Conservation (phyloP, 92 coral and sea anemone species). For the Heliopora coerulea region DNA sequence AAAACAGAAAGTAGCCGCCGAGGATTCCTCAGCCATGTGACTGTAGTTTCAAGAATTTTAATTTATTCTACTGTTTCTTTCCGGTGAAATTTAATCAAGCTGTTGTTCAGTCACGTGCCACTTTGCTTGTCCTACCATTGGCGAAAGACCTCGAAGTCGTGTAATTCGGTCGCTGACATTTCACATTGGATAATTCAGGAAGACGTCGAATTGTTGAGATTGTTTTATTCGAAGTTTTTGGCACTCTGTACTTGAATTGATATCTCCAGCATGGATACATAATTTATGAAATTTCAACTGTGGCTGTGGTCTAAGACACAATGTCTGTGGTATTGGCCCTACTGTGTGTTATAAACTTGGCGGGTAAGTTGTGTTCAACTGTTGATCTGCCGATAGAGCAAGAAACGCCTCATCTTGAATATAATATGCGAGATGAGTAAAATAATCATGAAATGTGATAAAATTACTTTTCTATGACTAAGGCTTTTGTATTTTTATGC, state of each 20-base stretch:
- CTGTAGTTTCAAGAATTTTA: too few relatives aligned
- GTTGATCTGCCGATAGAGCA: slow-evolving; percentile 15
- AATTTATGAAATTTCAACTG: background rate
- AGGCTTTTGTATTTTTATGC: too few relatives aligned
- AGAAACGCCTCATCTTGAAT: too few relatives aligned
- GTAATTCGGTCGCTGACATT: background rate
- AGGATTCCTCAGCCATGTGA: too few relatives aligned
- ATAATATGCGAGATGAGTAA: too few relatives aligned
- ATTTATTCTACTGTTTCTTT: too few relatives aligned
- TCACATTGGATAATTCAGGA: background rate
- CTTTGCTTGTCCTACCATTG: background rate
- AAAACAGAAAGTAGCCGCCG: too few relatives aligned
- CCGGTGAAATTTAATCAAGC: too few relatives aligned
- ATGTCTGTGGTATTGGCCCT: slow-evolving; percentile 16
- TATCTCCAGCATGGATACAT: background rate
- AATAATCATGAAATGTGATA: too few relatives aligned
- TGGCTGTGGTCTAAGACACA: slow-evolving; percentile 8
- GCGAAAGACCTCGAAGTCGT: background rate
- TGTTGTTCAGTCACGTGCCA: background rate
- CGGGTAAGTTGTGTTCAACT: slow-evolving; percentile 21
- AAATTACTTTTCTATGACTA: too few relatives aligned
- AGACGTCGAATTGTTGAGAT: background rate
- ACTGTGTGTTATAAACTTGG: slow-evolving; percentile 14
- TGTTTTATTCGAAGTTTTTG: background rate
- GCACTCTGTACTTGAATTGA: too few relatives aligned